Percentiles rank a stretch among this genome's conserved stretches.
Conservation (phyloP, 2,888 invertebrate species). For the Agrypnus murinus region DNA sequence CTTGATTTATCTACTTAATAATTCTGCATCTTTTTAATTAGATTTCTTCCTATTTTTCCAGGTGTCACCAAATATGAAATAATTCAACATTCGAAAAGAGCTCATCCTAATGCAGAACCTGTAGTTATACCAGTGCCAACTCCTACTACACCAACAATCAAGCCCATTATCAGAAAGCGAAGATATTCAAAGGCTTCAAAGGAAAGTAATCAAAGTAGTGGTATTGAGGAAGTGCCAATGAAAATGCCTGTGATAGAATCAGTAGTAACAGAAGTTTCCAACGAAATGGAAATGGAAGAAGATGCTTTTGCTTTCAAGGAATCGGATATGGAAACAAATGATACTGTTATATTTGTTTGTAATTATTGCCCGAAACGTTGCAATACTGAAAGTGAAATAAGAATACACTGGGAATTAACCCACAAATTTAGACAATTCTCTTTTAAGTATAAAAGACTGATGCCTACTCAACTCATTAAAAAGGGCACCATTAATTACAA, state of each 20-base stretch:
- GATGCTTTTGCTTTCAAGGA: neutral
- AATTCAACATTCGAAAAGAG: conserved; percentile 36
- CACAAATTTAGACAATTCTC: conserved; percentile 51
- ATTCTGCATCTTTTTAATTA: too few relatives aligned
- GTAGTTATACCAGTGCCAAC: conserved; percentile 28
- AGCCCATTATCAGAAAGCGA: conserved; percentile 36
- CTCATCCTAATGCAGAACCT: conserved; percentile 32
- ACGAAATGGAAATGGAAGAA: conserved; percentile 15
- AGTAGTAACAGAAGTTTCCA: too few relatives aligned
- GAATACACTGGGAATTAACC: conserved; percentile 55
- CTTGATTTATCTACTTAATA: too few relatives aligned
- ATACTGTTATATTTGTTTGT: conserved; percentile 50
- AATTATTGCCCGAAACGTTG: conserved; percentile 58
- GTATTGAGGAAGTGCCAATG: neutral
- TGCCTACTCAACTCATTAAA: conserved; percentile 4
- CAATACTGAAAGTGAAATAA: conserved; percentile 46
- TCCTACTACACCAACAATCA: conserved; percentile 35
- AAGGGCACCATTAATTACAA: conserved; percentile 44
- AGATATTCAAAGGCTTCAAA: conserved; percentile 10
- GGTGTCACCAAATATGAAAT: conserved; percentile 42
- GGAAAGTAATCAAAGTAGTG: too few relatives aligned
- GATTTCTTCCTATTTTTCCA: too few relatives aligned
- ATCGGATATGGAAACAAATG: conserved; percentile 2
- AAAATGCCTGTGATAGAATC: conserved; percentile 7
- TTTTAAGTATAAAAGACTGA: conserved; percentile 45